Conservation (phyloP, 2,113 vertebrate genomes). For the Anas platyrhynchos region DNA sequence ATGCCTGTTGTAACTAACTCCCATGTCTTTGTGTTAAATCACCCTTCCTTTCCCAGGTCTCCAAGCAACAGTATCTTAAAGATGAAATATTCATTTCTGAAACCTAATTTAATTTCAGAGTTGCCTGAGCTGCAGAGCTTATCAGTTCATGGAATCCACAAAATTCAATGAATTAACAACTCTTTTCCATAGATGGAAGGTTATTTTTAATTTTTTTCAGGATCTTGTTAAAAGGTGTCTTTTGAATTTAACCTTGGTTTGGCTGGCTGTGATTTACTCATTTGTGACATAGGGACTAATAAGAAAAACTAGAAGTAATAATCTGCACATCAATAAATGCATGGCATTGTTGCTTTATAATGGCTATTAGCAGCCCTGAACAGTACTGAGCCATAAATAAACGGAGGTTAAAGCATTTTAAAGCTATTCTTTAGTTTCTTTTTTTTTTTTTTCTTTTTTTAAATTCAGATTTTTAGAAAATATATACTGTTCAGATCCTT, state of each 20-base stretch:
- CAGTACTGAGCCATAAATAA: constrained; percentile 31
- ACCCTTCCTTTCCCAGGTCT: constrained; percentile 74
- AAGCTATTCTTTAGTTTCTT: not conserved
- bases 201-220: constrained; percentile 8
- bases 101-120: constrained; percentile 81
- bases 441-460: not conserved
- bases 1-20: constrained; percentile 51
- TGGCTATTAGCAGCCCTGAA: constrained; percentile 44
- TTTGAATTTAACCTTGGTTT: constrained; percentile 71
- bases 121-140: constrained; percentile 74
- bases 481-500: not conserved
- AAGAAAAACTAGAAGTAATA: constrained; percentile 63
- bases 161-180: constrained; percentile 74
- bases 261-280: constrained; percentile 65
- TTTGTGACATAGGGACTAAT: constrained; percentile 54
- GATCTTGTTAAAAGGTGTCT: constrained; percentile 63
- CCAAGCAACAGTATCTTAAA: constrained; percentile 81
- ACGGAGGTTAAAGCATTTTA: constrained; percentile 23
- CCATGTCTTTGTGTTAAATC: constrained; percentile 66
- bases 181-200: constrained; percentile 57
- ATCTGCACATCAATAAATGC: constrained; percentile 69
- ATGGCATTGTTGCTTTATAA: constrained; percentile 67
- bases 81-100: constrained; percentile 83
- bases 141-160: constrained; percentile 76
- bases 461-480: not conserved